Evolutionary conservation across 2,113 vertebrate species (phyloP).

Genomic region (Zosterops hypoxanthus): DNA sequence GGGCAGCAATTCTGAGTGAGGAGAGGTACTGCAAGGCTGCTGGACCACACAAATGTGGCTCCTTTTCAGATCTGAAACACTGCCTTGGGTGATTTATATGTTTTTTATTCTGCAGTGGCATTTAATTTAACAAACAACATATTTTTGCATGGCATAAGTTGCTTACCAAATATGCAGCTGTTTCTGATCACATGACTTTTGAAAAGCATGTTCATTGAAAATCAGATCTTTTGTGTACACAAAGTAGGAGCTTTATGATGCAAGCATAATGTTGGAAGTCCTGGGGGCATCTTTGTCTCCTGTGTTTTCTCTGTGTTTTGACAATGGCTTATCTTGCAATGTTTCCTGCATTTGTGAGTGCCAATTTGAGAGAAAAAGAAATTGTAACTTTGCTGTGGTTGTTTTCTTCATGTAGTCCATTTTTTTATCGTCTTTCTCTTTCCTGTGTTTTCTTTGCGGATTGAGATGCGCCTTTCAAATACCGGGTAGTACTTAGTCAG

Average conservation of each 20-base stretch:
- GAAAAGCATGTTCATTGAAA: conserved; percentile 6
- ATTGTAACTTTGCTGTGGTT: not conserved
- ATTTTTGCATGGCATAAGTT: not conserved
- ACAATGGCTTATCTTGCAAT: not conserved
- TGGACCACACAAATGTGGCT: fast-evolving
- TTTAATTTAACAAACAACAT: not conserved
- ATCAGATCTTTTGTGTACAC: not conserved
- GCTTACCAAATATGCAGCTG: not conserved
- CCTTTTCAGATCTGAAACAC: not conserved
- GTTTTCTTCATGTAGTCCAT: not conserved
- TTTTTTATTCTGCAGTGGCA: not conserved
- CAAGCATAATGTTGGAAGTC: not conserved
- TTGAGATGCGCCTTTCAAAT: not conserved
- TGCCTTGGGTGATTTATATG: not conserved
- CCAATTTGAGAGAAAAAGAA: not conserved
- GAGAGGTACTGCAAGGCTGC: not conserved
- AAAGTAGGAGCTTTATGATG: not conserved
- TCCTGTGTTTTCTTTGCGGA: not conserved
- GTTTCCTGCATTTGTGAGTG: not conserved
- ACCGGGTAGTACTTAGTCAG: not conserved
- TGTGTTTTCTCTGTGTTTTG: not conserved
- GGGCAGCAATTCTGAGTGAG: not conserved
- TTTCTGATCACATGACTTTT: not conserved
- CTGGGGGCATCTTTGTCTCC: not conserved
- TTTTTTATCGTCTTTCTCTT: not conserved